Evolutionary conservation across 2,888 invertebrate species (phyloP).

Genomic region (Phymatocera aterrima): DNA sequence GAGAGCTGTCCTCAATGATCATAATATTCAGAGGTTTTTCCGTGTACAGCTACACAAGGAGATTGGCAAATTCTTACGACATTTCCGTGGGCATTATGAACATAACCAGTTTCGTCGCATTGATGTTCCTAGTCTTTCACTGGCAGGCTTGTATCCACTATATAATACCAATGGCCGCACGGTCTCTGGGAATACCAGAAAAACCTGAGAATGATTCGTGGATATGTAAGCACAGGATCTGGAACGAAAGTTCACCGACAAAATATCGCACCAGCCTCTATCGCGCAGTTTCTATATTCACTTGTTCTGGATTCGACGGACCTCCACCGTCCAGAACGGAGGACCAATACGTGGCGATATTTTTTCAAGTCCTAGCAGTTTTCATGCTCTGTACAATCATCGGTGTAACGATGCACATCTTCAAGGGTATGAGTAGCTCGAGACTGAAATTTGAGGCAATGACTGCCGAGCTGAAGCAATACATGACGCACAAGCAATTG

Average conservation of each 20-base stretch:
- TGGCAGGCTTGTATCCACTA: conserved; percentile 69
- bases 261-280: conserved; percentile 62
- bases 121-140: conserved; percentile 60
- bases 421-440: conserved; percentile 64
- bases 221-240: conserved; percentile 60
- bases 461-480: conserved; percentile 64
- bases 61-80: conserved; percentile 57
- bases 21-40: conserved; percentile 64
- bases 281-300: conserved; percentile 62
- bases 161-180: conserved; percentile 62
- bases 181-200: conserved; percentile 53
- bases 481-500: conserved; percentile 69
- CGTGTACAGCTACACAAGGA: conserved; percentile 56
- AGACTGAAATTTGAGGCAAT: conserved; percentile 66
- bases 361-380: conserved; percentile 58
- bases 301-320: conserved; percentile 63
- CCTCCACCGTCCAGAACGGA: conserved; percentile 57
- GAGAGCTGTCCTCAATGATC: conserved; percentile 60
- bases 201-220: conserved; percentile 61
- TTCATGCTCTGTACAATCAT: conserved; percentile 62
- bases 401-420: conserved; percentile 63
- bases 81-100: conserved; percentile 59
- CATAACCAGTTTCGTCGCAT: conserved; percentile 54
- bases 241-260: conserved; percentile 52
- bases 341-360: conserved; percentile 64